Evolutionary conservation across 2,797 vertebrate genomes (phyloP).

Genomic region (Gephyroberyx darwinii): DNA sequence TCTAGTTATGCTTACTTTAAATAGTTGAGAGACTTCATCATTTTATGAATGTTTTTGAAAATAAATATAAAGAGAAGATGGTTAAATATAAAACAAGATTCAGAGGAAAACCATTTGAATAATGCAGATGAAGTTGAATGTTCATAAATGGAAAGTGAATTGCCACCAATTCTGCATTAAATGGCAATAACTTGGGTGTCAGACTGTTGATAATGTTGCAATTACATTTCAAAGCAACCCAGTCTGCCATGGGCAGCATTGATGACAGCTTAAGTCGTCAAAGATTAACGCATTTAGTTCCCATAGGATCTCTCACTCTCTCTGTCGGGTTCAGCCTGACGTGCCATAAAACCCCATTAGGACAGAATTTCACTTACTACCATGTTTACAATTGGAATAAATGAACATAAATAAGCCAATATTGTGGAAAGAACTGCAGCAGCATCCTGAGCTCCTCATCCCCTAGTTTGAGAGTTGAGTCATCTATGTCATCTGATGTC

Average conservation of each 20-base stretch:
- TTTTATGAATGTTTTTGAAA: too few relatives aligned
- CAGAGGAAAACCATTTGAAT: too few relatives aligned
- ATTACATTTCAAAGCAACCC: slow-evolving; percentile 37
- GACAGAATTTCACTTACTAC: slow-evolving; percentile 22
- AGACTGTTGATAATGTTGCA: slow-evolving; percentile 34
- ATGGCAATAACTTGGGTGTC: slow-evolving; percentile 17
- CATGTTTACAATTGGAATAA: slow-evolving; percentile 37
- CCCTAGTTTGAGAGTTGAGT: slow-evolving; percentile 42
- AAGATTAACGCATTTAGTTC: slow-evolving; percentile 39
- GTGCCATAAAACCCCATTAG: slow-evolving; percentile 27
- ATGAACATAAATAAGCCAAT: slow-evolving; percentile 36
- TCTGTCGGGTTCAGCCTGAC: slow-evolving; percentile 24
- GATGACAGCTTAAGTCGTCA: slow-evolving; percentile 46
- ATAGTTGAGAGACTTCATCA: too few relatives aligned
- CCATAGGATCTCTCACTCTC: slow-evolving; percentile 18
- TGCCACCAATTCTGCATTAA: slow-evolving; percentile 17
- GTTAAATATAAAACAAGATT: too few relatives aligned
- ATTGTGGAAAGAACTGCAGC: slow-evolving; percentile 6
- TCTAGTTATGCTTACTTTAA: too few relatives aligned
- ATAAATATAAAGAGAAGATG: too few relatives aligned
- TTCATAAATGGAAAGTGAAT: slow-evolving; percentile 19
- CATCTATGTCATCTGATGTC: slow-evolving; percentile 64
- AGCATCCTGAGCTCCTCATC: slow-evolving; percentile 14
- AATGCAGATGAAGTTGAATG: slow-evolving; percentile 15
- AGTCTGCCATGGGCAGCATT: not conserved